Conservation (phyloP, 2,888 invertebrate genomes). For the Mellilla xanthometata region DNA sequence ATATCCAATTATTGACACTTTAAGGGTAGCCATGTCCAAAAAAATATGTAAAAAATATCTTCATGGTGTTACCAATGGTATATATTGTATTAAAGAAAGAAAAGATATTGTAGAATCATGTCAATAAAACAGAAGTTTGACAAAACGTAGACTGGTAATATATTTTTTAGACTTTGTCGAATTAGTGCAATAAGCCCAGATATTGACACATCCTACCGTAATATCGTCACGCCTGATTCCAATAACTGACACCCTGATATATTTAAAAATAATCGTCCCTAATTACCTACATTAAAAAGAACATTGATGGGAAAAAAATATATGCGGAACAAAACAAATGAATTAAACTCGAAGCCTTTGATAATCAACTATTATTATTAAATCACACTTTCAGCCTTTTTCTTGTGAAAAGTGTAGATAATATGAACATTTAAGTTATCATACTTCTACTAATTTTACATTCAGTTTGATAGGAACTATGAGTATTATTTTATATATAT, state of each 20-base stretch:
- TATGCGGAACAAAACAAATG: background rate
- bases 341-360: background rate
- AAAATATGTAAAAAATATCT: background rate
- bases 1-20: constrained; percentile 1
- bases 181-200: background rate
- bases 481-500: background rate
- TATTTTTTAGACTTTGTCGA: background rate
- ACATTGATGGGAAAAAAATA: background rate
- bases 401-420: no score
- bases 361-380: background rate
- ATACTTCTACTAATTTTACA: background rate
- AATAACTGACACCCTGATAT: background rate
- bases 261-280: background rate
- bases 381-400: background rate
- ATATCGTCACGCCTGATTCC: background rate
- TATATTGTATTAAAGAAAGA: background rate
- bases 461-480: background rate
- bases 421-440: background rate
- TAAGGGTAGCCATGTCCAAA: background rate
- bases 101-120: background rate
- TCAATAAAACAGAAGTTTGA: background rate
- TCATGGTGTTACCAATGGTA: background rate
- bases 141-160: background rate
- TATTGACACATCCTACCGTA: background rate
- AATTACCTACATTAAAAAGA: background rate